A percentile compares a stretch with the other conserved stretches of the same genome.
phyloP scores from a whole-genome alignment of 2,797 vertebrate species.

The Uromys caudimaculatus region DNA sequence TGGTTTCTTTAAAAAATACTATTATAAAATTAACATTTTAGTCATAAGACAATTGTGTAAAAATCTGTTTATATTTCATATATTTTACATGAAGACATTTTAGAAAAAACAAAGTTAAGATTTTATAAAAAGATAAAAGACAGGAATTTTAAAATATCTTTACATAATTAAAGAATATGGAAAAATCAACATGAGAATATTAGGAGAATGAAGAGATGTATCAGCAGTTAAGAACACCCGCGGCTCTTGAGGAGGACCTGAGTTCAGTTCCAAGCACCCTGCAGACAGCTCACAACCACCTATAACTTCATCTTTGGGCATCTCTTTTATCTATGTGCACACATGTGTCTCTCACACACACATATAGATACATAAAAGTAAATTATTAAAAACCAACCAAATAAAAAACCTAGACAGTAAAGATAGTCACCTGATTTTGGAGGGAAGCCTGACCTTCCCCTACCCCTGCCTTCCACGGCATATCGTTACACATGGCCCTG shows the following conservation, averaged over 20 bases:
- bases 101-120: not conserved
- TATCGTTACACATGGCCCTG: not conserved
- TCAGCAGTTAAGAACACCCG: not conserved
- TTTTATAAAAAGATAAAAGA: not conserved
- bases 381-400: not conserved
- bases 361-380: not conserved
- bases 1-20: not conserved
- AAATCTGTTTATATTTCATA: not conserved
- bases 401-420: not conserved
- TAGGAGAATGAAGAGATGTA: not conserved
- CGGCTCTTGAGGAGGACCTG: not conserved
- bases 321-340: not conserved
- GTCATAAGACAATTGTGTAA: not conserved
- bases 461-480: not conserved
- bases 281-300: not conserved
- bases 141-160: not conserved
- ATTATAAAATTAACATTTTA: not conserved
- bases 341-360: not conserved
- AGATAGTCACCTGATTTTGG: not conserved
- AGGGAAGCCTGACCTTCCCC: not conserved
- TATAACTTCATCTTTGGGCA: not conserved
- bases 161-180: not conserved
- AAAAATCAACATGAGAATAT: not conserved
- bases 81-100: constrained; percentile 1
- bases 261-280: not conserved